phyloP scores from a whole-genome alignment of 2,888 invertebrate genomes.

The Rhopalosiphum nymphaeae region DNA sequence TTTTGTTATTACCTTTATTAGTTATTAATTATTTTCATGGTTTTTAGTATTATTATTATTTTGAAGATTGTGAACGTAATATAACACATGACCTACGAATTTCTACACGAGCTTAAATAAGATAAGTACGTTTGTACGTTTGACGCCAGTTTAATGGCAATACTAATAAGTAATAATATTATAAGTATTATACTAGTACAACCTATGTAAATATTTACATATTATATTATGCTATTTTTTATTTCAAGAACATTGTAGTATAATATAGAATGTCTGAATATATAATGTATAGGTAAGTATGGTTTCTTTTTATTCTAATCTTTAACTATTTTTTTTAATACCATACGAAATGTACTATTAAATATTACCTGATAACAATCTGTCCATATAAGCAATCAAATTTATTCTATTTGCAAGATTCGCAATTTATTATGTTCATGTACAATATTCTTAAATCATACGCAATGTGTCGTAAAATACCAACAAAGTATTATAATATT shows the following conservation, averaged over 20 bases:
- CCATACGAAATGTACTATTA: not conserved
- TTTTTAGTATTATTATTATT: no score
- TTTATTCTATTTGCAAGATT: not conserved
- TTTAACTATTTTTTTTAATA: not conserved
- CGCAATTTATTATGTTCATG: not conserved
- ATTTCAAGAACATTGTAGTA: not conserved
- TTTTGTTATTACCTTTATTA: no score
- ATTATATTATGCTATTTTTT: not conserved
- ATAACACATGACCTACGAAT: not conserved
- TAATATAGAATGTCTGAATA: not conserved
- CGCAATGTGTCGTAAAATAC: not conserved
- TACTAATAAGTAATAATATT: not conserved
- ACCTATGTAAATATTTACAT: not conserved
- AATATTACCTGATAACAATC: not conserved
- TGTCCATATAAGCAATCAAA: not conserved
- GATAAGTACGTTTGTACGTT: not conserved
- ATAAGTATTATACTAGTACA: not conserved
- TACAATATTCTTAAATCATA: not conserved
- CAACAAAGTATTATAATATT: not conserved
- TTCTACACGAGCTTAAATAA: not conserved
- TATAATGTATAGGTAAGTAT: not conserved
- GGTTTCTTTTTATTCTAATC: not conserved
- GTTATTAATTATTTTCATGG: no score
- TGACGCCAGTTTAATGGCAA: not conserved
- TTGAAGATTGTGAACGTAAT: not conserved